A percentile compares a stretch with the other conserved stretches of the same genome.
Conservation (phyloP, 2,113 vertebrate genomes). For the Hippopotamus amphibius region DNA sequence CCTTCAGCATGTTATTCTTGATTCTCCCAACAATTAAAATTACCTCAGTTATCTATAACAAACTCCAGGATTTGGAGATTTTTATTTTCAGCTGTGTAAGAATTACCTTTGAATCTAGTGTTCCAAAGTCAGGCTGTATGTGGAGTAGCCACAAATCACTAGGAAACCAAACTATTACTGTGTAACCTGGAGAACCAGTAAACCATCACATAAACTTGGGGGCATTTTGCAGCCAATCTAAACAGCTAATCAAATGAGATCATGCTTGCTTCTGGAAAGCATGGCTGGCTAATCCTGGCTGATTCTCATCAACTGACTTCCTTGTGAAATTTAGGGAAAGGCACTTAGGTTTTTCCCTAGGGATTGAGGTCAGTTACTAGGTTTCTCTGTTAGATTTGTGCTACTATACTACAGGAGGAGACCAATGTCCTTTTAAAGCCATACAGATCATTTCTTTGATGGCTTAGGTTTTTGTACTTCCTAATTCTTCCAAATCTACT, state of each 20-base stretch:
- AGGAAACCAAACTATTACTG: slow-evolving; percentile 16
- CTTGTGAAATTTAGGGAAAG: slow-evolving; percentile 34
- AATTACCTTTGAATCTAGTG: not conserved
- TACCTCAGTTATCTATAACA: not conserved
- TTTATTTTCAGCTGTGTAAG: slow-evolving; percentile 59
- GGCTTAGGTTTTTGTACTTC: not conserved
- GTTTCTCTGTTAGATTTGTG: not conserved
- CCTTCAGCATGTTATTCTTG: not conserved
- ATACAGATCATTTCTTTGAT: not conserved
- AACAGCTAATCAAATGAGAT: slow-evolving; percentile 73
- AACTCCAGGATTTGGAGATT: not conserved
- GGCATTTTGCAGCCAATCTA: slow-evolving; percentile 61
- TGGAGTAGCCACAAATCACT: slow-evolving; percentile 38
- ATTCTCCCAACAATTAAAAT: slow-evolving; percentile 42
- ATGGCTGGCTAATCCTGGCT: slow-evolving; percentile 20
- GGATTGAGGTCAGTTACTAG: not conserved
- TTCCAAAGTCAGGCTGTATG: not conserved
- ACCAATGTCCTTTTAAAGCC: not conserved
- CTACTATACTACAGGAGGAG: not conserved
- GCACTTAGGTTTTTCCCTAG: not conserved
- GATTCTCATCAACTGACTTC: slow-evolving; percentile 50
- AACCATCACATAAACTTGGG: slow-evolving; percentile 57
- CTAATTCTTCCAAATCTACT: not conserved
- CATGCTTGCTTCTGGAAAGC: slow-evolving; percentile 58
- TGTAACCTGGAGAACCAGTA: not conserved